Evolutionary conservation across 2,888 invertebrate genomes (phyloP).

Genomic region (Apamea crenata): DNA sequence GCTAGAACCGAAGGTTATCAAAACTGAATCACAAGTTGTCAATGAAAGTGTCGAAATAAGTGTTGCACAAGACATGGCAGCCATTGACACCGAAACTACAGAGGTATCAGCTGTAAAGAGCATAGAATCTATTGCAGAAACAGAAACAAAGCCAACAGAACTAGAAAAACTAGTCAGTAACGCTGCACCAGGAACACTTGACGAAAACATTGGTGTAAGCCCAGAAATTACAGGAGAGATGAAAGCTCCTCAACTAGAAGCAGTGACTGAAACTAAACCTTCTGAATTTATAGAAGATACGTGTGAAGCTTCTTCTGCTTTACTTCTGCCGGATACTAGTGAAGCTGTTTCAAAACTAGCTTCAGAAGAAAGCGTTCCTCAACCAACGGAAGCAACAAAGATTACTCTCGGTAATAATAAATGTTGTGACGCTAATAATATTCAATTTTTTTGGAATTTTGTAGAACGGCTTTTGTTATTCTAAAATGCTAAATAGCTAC

Average conservation of each 20-base stretch:
- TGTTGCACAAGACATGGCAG: neutral
- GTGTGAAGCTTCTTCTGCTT: neutral
- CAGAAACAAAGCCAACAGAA: neutral
- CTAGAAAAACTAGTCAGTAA: neutral
- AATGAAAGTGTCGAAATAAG: neutral
- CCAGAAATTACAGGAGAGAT: neutral
- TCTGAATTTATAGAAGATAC: neutral
- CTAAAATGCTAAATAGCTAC: conserved; percentile 25
- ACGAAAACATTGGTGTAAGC: neutral
- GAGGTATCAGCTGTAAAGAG: neutral
- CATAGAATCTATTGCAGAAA: neutral
- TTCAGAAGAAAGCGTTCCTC: conserved; percentile 3
- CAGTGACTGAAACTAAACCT: neutral
- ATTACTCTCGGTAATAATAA: conserved; percentile 50
- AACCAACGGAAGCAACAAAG: conserved; percentile 1
- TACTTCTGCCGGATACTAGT: neutral
- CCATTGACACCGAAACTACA: neutral
- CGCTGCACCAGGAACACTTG: neutral
- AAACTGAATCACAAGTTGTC: neutral
- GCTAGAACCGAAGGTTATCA: neutral
- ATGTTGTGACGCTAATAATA: conserved; percentile 32
- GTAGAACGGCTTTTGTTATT: conserved; percentile 35
- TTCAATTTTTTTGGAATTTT: conserved; percentile 18
- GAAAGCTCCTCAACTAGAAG: neutral
- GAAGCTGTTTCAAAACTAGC: neutral